These are phyloP conservation scores for Drosophila dunni DNA, from an alignment of 1,140 invertebrate species.

Conservation along the genomic window DNA sequence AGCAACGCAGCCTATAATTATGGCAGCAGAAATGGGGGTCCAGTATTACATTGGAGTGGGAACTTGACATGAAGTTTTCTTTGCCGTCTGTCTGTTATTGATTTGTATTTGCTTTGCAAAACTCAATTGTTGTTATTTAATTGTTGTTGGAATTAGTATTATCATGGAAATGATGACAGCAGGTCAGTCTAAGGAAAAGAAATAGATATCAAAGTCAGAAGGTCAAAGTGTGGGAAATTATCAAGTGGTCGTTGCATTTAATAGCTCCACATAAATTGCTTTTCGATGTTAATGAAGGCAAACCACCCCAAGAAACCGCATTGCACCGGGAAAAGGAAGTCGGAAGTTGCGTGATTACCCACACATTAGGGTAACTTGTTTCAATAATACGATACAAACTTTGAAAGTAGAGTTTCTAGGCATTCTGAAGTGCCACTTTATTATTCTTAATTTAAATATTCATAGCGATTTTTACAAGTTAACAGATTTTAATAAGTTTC, in stretches of 20 bases:
- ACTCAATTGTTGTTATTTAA: constrained; percentile 13
- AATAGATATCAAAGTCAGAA: constrained; percentile 2
- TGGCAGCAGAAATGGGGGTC: constrained; percentile 35
- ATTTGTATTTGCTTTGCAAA: constrained; percentile 59
- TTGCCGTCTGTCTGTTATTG: constrained; percentile 56
- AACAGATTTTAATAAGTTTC: too few species aligned
- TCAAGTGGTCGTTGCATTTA: neutral
- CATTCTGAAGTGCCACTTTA: neutral
- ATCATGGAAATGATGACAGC: constrained; percentile 55
- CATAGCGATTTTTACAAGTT: too few species aligned
- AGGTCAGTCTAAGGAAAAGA: neutral
- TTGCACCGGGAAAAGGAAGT: constrained; percentile 41
- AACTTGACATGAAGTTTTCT: constrained; percentile 30
- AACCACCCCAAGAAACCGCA: constrained; percentile 22
- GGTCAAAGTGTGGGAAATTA: constrained; percentile 24
- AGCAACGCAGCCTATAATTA: constrained; percentile 59
- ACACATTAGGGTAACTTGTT: constrained; percentile 30
- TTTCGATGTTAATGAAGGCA: constrained; percentile 43
- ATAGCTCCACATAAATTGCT: constrained; percentile 8
- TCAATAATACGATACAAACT: neutral
- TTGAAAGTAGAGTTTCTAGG: constrained; percentile 16
- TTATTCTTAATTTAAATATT: too few species aligned
- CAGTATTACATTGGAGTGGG: neutral
- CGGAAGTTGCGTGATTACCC: constrained; percentile 65
- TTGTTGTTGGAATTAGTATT: constrained; percentile 51